These are phyloP conservation scores for Callorhinus ursinus DNA, from an alignment of 2,113 vertebrate species.

Conservation along the genomic window DNA sequence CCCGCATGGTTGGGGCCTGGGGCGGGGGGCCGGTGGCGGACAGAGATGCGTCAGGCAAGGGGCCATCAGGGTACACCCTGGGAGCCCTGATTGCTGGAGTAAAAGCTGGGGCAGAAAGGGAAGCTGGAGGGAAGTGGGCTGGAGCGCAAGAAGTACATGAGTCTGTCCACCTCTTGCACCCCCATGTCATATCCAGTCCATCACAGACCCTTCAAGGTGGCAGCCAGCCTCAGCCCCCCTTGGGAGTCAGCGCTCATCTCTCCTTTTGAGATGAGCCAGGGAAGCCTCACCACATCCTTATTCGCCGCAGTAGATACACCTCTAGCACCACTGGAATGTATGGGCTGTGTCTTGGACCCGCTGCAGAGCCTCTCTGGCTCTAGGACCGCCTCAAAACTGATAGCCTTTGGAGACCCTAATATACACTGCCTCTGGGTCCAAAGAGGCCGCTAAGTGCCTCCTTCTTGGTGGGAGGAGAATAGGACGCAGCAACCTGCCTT, in stretches of 20 bases:
- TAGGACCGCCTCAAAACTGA: fast-evolving
- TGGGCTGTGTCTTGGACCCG: fast-evolving
- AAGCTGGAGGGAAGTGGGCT: neutral
- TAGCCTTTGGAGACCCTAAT: neutral
- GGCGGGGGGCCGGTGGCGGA: neutral
- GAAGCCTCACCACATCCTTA: neutral
- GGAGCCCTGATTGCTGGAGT: neutral
- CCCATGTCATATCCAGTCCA: fast-evolving
- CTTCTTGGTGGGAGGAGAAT: neutral
- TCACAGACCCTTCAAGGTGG: neutral
- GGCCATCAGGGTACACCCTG: too few species aligned
- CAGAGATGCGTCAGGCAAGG: fast-evolving
- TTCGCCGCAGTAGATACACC: fast-evolving
- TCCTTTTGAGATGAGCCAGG: neutral
- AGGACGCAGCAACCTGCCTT: neutral
- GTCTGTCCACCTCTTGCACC: neutral
- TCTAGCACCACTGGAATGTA: fast-evolving
- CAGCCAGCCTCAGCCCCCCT: neutral
- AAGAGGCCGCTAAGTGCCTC: neutral
- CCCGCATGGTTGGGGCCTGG: fast-evolving
- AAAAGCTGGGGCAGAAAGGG: neutral
- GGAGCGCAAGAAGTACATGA: too few species aligned
- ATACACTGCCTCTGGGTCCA: neutral
- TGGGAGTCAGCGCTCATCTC: neutral
- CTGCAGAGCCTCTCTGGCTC: neutral